Percentiles rank a stretch among this genome's conserved stretches.
phyloP scores from a whole-genome alignment of 1,140 invertebrate species.

The Drosophila novamexicana region DNA sequence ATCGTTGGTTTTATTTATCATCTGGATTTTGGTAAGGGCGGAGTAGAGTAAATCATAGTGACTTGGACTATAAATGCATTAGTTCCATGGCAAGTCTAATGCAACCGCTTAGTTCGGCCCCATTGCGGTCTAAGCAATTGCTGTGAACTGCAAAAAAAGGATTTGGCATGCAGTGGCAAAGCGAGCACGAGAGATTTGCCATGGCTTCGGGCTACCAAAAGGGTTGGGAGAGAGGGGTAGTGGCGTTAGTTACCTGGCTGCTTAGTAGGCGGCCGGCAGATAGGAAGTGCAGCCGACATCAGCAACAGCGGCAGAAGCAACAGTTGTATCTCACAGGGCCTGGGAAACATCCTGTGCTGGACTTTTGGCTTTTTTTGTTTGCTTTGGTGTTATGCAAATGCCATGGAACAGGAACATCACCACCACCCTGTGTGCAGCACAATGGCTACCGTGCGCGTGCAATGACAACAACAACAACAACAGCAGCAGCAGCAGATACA shows the following conservation, averaged over 20 bases:
- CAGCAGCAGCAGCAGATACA: slow-evolving; percentile 9
- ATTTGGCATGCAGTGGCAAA: slow-evolving; percentile 78
- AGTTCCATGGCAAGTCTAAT: slow-evolving; percentile 53
- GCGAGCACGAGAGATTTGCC: slow-evolving; percentile 20
- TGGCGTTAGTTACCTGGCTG: background rate
- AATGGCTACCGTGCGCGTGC: slow-evolving; percentile 81
- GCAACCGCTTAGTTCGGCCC: slow-evolving; percentile 36
- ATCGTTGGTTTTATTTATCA: slow-evolving; percentile 17
- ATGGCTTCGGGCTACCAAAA: slow-evolving; percentile 13
- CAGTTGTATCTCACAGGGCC: slow-evolving; percentile 37
- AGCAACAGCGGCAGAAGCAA: slow-evolving; percentile 38
- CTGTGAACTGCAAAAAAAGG: slow-evolving; percentile 77
- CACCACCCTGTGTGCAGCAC: slow-evolving; percentile 79
- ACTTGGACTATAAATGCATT: slow-evolving; percentile 53
- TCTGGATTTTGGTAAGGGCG: slow-evolving; percentile 66
- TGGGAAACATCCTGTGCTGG: slow-evolving; percentile 69
- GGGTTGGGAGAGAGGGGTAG: too few relatives aligned
- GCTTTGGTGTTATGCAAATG: slow-evolving; percentile 76
- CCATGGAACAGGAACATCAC: slow-evolving; percentile 59
- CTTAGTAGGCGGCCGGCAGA: slow-evolving; percentile 36
- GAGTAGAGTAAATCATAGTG: slow-evolving; percentile 57
- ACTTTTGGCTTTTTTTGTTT: slow-evolving; percentile 36
- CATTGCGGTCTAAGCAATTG: slow-evolving; percentile 50
- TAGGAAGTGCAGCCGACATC: slow-evolving; percentile 22
- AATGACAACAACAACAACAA: slow-evolving; percentile 47